phyloP scores from a whole-genome alignment of 2,888 invertebrate species.

The Ptilodon capucinus region DNA sequence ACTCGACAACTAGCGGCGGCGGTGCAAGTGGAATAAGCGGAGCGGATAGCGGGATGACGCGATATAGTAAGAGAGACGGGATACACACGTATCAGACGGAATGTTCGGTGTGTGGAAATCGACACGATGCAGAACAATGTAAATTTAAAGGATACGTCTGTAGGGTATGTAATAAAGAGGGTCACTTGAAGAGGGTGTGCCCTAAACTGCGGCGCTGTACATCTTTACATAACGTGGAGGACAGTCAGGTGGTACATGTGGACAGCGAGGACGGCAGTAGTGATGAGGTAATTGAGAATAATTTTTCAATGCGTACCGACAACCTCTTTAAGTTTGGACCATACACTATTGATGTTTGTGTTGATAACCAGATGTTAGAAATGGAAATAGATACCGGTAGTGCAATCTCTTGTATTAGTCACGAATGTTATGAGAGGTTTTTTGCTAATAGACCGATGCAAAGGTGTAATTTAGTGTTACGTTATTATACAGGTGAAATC shows the following conservation, averaged over 20 bases:
- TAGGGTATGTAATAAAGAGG: conserved; percentile 8
- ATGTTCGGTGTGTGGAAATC: conserved; percentile 4
- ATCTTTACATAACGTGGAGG: neutral
- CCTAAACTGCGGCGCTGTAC: neutral
- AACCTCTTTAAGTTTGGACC: neutral
- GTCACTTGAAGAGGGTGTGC: conserved; percentile 15
- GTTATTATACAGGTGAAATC: neutral
- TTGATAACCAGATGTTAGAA: neutral
- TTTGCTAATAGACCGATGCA: neutral
- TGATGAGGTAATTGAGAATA: neutral
- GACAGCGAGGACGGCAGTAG: neutral
- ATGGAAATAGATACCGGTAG: conserved; percentile 1
- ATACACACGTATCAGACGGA: no score
- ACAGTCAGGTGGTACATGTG: neutral
- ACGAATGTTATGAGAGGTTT: neutral
- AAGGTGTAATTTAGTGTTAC: neutral
- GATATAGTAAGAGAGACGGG: no score
- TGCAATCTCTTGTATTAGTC: neutral
- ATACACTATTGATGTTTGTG: neutral
- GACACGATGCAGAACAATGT: conserved; percentile 3
- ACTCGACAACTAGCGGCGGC: no score
- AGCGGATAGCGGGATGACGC: no score
- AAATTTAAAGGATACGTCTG: conserved; percentile 10
- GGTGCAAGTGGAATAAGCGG: no score
- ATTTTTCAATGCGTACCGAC: neutral